Base-by-base conservation (phyloP, 2,888 invertebrate species). In the Lasioglossum vierecki region DNA sequence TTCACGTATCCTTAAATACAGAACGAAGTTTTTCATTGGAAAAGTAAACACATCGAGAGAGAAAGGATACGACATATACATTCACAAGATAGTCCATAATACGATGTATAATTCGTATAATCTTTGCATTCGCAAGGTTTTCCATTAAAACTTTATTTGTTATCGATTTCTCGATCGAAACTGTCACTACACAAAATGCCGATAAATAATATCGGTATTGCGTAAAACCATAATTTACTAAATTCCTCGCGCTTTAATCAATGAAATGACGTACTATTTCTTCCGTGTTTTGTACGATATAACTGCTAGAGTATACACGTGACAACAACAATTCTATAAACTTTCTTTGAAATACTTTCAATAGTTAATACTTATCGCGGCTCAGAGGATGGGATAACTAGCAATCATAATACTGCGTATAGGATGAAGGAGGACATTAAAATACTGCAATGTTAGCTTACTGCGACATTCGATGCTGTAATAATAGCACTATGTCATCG, bases 361-460 rank as follows among this genome's bases (percentile, higher is more conserved):
- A 71, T 71, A 22, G 39, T 82, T 81, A 72, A 82, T 78, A 60
- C 30, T 15, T 84, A 74, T 57, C 72, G 46, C 49, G 76, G 63
- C 60, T 46, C 26, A 18, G 63, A 30, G 63, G 49, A n/a, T 60
- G 72, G 44, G 41, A 60, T 66, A 82, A 80, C 81, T 84, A 83
- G 46, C 63, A 22, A 75, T 76, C 53, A 72, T 88, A 90, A 91
- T 88, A 73, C 35, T 89, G 84, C 79, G 57, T 74, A 60, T 68
- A 71, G 78, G 81, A 84, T 73, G 53, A 83, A 83, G 83, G 78
- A 85, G 82, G 74, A 85, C 72, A 84, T 90, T 80, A 86, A 80
- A 88, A 88, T 90, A 85, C 82, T 87, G 87, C 66, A 49, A 78
- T 84, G 78, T 88, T 83, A 87, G 76, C 75, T 83, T 90, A 90